phyloP scores from a whole-genome alignment of 2,797 vertebrate genomes.

The Pagetopsis macropterus region DNA sequence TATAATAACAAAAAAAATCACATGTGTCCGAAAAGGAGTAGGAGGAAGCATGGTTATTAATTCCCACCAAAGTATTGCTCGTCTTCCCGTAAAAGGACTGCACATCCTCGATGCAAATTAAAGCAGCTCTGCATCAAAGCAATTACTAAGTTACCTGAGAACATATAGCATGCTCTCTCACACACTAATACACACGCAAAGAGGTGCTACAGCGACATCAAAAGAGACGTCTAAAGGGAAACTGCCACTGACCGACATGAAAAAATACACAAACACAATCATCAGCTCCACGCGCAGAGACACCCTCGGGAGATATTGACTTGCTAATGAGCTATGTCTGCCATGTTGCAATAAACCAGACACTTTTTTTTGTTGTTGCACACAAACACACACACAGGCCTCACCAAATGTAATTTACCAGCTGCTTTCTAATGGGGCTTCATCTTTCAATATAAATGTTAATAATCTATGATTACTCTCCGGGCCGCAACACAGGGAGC shows the following conservation, averaged over 20 bases:
- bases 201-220: conserved; percentile 1
- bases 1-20: too few species aligned
- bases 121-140: conserved; percentile 33
- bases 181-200: conserved; percentile 1
- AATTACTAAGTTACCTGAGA: conserved; percentile 34
- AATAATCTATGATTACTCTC: conserved; percentile 79
- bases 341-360: conserved; percentile 60
- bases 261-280: conserved; percentile 26
- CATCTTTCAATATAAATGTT: conserved; percentile 83
- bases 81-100: conserved; percentile 23
- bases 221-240: conserved; percentile 9
- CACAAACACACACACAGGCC: conserved; percentile 22
- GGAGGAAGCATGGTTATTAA: too few species aligned
- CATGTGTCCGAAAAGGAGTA: too few species aligned
- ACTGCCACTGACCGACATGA: not conserved
- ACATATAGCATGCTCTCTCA: not conserved
- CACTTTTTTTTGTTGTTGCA: conserved; percentile 5
- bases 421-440: conserved; percentile 77
- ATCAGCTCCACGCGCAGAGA: not conserved
- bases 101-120: conserved; percentile 5
- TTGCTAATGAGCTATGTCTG: conserved; percentile 46
- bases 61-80: not conserved
- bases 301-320: conserved; percentile 59
- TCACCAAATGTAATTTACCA: conserved; percentile 74
- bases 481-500: conserved; percentile 48